phyloP scores from a whole-genome alignment of 2,888 invertebrate species.

The Chymomyza amoena region DNA sequence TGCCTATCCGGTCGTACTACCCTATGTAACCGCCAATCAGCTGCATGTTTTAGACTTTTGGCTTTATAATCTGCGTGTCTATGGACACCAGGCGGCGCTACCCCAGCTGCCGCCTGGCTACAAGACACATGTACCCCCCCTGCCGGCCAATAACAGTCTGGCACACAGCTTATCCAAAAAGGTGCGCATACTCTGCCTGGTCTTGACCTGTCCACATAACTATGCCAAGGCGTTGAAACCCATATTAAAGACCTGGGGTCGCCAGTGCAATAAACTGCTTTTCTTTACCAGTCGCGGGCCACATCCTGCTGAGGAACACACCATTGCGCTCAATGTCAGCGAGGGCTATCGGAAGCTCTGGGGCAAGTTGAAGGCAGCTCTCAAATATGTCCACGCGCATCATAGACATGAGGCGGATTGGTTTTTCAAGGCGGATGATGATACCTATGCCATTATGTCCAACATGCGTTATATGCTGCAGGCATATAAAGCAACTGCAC shows the following conservation, averaged over 20 bases:
- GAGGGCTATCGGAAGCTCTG: constrained; percentile 94
- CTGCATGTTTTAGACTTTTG: constrained; percentile 97
- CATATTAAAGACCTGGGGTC: constrained; percentile 96
- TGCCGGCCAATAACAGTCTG: constrained; percentile 13
- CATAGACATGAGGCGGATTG: constrained; percentile 93
- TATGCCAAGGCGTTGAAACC: constrained; percentile 91
- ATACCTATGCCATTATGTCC: constrained; percentile 98
- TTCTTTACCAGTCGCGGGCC: constrained; percentile 86
- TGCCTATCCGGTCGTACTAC: constrained; percentile 95
- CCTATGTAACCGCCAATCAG: constrained; percentile 92
- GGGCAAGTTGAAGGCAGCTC: constrained; percentile 97
- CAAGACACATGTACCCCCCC: background rate
- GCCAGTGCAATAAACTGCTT: constrained; percentile 89
- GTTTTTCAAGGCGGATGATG: constrained; percentile 99
- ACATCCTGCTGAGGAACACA: constrained; percentile 81
- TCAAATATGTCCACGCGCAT: constrained; percentile 90
- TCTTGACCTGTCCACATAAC: constrained; percentile 84
- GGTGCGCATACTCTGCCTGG: constrained; percentile 47
- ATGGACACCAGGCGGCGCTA: constrained; percentile 79
- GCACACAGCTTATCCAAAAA: constrained; percentile 15
- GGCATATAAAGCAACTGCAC: constrained; percentile 84
- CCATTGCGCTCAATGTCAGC: constrained; percentile 88
- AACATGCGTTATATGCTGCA: constrained; percentile 94
- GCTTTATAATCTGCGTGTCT: constrained; percentile 94
- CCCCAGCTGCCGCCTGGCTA: constrained; percentile 41